Conservation (phyloP, 2,888 invertebrate genomes). For the Andrena camellia region DNA sequence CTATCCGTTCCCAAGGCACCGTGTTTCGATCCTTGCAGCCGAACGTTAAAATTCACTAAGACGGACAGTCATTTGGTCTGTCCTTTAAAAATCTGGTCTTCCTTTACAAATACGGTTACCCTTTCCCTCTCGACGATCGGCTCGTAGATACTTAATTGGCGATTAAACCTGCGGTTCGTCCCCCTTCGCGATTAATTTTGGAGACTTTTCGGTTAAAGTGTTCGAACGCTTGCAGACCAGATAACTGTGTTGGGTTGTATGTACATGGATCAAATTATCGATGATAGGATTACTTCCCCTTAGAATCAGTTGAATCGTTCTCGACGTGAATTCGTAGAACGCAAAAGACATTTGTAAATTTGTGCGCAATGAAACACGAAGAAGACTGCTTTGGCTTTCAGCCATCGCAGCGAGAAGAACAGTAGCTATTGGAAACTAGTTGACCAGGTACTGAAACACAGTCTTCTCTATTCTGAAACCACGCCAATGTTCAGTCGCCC, state of each 20-base stretch:
- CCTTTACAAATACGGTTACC: not conserved
- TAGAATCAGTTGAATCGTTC: slow-evolving; percentile 15
- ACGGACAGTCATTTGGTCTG: slow-evolving; percentile 14
- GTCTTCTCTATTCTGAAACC: slow-evolving; percentile 40
- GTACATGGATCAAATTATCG: too few species aligned
- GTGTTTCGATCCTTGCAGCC: slow-evolving; percentile 54
- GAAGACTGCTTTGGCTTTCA: not conserved
- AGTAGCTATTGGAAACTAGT: slow-evolving; percentile 21
- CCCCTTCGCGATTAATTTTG: not conserved
- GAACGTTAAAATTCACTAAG: slow-evolving; percentile 23
- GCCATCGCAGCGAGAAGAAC: slow-evolving; percentile 4
- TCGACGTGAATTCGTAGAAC: slow-evolving; percentile 12
- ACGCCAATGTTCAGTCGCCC: slow-evolving; percentile 15
- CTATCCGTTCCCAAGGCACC: slow-evolving; percentile 63
- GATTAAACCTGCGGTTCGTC: not conserved
- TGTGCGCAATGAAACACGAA: slow-evolving; percentile 55
- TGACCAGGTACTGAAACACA: slow-evolving; percentile 47
- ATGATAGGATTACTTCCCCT: slow-evolving; percentile 16
- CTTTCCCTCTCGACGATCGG: not conserved
- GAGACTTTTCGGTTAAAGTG: not conserved
- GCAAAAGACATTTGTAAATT: slow-evolving; percentile 10
- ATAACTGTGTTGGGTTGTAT: slow-evolving; percentile 8
- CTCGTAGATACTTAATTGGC: not conserved
- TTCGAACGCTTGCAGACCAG: slow-evolving; percentile 1
- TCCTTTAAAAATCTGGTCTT: slow-evolving; percentile 7